Evolutionary conservation across 2,888 invertebrate species (phyloP).

Genomic region (Troglohyphantes excavatus): DNA sequence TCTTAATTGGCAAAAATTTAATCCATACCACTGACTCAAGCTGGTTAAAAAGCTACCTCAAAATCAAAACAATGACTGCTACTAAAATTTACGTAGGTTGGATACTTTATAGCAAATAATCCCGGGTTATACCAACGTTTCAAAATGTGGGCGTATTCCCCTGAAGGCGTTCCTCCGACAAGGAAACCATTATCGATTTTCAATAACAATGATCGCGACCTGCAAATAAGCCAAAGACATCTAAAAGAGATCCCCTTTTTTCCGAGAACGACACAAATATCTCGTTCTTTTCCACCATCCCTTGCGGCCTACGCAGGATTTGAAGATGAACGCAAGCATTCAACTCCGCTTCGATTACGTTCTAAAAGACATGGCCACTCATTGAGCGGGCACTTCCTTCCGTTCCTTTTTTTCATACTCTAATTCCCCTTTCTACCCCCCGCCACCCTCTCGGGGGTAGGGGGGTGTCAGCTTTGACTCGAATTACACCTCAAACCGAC

Average conservation of each 20-base stretch:
- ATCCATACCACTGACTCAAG: too few species aligned
- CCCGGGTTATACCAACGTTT: too few species aligned
- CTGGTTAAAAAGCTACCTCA: too few species aligned
- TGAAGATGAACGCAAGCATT: constrained; percentile 60
- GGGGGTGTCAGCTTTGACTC: constrained; percentile 22
- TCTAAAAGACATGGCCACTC: constrained; percentile 63
- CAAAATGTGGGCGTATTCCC: too few species aligned
- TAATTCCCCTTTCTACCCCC: neutral
- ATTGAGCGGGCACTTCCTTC: constrained; percentile 3
- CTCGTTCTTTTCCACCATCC: constrained; percentile 51
- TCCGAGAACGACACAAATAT: constrained; percentile 77
- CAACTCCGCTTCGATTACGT: constrained; percentile 63
- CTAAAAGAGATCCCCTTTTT: constrained; percentile 24
- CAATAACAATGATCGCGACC: constrained; percentile 35
- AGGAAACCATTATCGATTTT: too few species aligned
- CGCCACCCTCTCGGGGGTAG: neutral
- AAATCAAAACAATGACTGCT: too few species aligned
- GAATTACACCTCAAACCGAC: constrained; percentile 16
- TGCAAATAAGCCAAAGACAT: constrained; percentile 27
- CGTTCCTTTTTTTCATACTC: neutral
- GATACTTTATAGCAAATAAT: too few species aligned
- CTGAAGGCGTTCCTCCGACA: too few species aligned
- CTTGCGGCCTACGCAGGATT: constrained; percentile 63
- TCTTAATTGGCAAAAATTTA: too few species aligned
- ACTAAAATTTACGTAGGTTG: too few species aligned